Base-by-base conservation (phyloP, 2,888 invertebrate genomes). In the Drosophila kuntzei region DNA sequence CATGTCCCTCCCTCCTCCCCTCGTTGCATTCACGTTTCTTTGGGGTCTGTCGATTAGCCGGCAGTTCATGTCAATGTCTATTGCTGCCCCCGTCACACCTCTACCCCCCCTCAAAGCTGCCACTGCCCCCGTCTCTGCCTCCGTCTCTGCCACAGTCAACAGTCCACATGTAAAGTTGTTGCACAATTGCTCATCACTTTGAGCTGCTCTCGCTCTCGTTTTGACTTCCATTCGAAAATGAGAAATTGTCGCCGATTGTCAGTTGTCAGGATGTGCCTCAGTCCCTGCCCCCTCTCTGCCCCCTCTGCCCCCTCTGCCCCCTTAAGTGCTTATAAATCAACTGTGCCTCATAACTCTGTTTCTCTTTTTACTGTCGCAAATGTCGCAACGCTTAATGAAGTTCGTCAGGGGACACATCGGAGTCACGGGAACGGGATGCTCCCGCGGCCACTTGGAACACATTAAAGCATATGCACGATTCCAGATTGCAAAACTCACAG, bases 231-330 rank as follows among this genome's bases (percentile, higher is more conserved):
- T 65, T 69, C 66, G 59, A 70, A 76, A 74, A 79, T 83, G 79
- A 72, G 76, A 79, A 86, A 87, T 87, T 87, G 85, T 79, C 81
- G 64, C 76, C 70, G 74, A 80, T 80, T 85, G 83, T 76, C 73
- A 77, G 72, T 84, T 75, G 81, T 62, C 58, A 59, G 47, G 29
- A 53, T 39, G 51, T 32, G 27, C 27, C 16, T 9, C 60, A 3
- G 12, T 12, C 25, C 12, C 14, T 16, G 12, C 22, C 50, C 34
- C 36, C 12, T 12, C 54, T n/a, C 12, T 16, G 1, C 9, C 25
- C 27, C 22, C 20, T 29, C 25, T 11, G 29, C 11, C 32, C 51
- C 60, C 34, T 37, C 16, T 8, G 18, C 20, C 12, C 29, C 14
- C 53, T 43, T 2, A 41, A 41, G 54, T 51, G 69, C 66, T 72